Evolutionary conservation across 2,113 vertebrate genomes (phyloP).

Genomic region (Passerina amoena): DNA sequence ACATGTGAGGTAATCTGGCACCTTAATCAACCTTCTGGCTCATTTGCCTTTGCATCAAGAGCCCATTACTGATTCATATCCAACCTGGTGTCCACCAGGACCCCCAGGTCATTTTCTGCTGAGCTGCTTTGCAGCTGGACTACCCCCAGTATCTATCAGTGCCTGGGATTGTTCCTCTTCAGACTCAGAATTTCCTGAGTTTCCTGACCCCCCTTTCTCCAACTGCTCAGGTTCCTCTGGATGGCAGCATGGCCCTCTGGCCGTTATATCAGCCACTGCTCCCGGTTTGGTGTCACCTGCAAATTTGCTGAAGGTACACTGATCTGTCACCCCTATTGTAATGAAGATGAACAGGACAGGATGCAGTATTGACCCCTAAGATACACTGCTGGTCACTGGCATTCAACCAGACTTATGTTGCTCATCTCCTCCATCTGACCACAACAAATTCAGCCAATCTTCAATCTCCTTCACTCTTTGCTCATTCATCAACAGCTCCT

Average conservation of each 20-base stretch:
- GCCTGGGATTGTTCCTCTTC: not conserved
- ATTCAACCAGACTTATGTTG: not conserved
- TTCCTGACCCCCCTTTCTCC: not conserved
- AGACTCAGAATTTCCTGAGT: not conserved
- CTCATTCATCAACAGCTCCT: not conserved
- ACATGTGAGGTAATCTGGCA: not conserved
- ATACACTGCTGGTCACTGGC: not conserved
- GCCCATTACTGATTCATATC: not conserved
- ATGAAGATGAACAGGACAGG: not conserved
- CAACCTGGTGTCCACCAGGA: not conserved
- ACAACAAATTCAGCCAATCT: not conserved
- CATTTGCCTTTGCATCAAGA: not conserved
- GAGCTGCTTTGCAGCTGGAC: not conserved
- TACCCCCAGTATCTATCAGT: not conserved
- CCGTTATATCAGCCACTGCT: not conserved
- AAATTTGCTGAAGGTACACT: not conserved
- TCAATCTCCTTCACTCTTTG: not conserved
- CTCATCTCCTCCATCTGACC: not conserved
- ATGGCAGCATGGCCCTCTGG: not conserved
- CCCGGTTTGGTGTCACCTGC: not conserved
- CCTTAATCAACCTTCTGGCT: not conserved
- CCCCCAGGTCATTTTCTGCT: not conserved
- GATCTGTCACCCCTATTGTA: not conserved
- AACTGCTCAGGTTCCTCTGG: not conserved
- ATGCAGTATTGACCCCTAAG: not conserved